Evolutionary conservation across 1,140 invertebrate genomes (phyloP).

Genomic region (Sweltsa coloradensis): DNA sequence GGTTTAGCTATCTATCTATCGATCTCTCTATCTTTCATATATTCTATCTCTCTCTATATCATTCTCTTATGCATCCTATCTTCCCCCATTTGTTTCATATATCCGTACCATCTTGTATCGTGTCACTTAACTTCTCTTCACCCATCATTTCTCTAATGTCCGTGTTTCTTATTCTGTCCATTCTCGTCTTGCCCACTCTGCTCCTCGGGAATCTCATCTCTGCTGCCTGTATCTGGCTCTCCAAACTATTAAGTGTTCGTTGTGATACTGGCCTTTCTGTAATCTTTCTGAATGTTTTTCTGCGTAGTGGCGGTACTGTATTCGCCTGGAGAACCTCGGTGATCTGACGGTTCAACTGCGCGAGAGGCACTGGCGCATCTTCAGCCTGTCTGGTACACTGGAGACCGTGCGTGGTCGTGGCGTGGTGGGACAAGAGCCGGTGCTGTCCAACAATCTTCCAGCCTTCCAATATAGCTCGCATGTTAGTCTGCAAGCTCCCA

Average conservation of each 20-base stretch:
- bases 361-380: slow-evolving; percentile 94
- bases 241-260: no score
- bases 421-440: slow-evolving; percentile 91
- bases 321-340: slow-evolving; percentile 88
- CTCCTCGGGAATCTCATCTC: no score
- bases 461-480: slow-evolving; percentile 97
- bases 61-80: no score
- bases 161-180: no score
- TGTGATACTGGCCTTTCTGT: no score
- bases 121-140: neutral
- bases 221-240: no score
- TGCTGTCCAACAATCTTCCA: slow-evolving; percentile 71
- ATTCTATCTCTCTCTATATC: neutral
- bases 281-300: slow-evolving; percentile 23
- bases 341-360: slow-evolving; percentile 79
- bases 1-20: neutral
- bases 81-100: no score
- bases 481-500: slow-evolving; percentile 91
- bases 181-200: no score
- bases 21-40: neutral
- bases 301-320: slow-evolving; percentile 95
- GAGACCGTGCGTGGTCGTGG: slow-evolving; percentile 89
- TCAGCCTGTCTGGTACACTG: slow-evolving; percentile 84
- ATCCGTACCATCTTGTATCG: neutral
- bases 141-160: no score